Base-by-base conservation (phyloP, 2,113 vertebrate genomes). In the Syngnathoides biaculeatus region DNA sequence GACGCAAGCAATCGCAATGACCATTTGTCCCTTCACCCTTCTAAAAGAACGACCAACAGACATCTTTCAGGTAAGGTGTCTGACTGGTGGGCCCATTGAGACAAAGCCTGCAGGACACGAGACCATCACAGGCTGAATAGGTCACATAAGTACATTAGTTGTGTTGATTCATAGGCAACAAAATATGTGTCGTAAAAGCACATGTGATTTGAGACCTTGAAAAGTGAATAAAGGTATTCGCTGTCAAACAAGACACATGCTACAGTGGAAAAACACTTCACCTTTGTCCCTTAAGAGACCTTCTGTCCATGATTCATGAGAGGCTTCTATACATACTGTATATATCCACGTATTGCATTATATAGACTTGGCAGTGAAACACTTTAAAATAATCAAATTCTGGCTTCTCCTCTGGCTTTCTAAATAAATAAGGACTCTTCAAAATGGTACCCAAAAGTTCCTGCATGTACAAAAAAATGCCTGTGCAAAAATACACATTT, bases 401-500 rank as follows among this genome's bases (percentile, higher is more conserved):
- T 91, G 89, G 70, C 87, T 89, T 92, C 93, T 92, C 95, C 92
- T 92, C 93, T 91, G 89, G 70, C 87, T 88, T 92, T 93, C 93
- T 95, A 94, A 97, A 98, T 97, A 99, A 99, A 98, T 98, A 95
- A 94, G 92, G 92, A 94, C 64, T 78, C 90, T 94, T 60, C 53
- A 20, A 77, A 94, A 93, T 90, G 96, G 95, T 99, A 98, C 95
- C 95, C 98, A 98, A 98, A 73, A 95, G 74, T 74, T 83, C 92
- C 92, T 53, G 89, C 93, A 89, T 93, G 94, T 95, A 94, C 90
- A 93, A 99, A 97, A 88, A 97, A 97, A 95, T 93, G 93, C 93
- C 94, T 96, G 95, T 99, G 97, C 97, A 98, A 99, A 99, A 99
- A 99, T 99, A 99, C 97, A 94, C 95, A 95, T 96, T 97, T 97